Evolutionary conservation across 1,140 invertebrate genomes (phyloP).

Genomic region (Drosophila trapezifrons): DNA sequence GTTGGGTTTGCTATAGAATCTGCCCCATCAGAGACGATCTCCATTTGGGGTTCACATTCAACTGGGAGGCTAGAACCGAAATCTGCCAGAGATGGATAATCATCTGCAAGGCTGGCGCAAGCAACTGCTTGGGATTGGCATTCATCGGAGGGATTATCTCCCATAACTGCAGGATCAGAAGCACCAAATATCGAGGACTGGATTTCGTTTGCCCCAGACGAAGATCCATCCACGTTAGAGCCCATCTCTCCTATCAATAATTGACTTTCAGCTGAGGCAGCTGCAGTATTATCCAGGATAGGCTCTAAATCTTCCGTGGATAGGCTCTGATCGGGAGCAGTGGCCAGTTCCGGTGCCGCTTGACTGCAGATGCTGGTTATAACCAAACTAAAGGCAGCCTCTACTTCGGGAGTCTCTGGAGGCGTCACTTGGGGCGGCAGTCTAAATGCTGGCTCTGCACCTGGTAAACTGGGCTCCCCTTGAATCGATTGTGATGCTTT

Average conservation of each 20-base stretch:
- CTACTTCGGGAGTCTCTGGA: neutral
- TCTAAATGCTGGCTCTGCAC: neutral
- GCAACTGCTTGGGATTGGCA: neutral
- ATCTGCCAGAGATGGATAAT: neutral
- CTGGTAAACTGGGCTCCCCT: neutral
- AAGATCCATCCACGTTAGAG: neutral
- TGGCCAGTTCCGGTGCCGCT: neutral
- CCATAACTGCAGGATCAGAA: neutral
- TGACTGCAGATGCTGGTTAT: conserved; percentile 71
- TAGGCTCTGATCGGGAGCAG: neutral
- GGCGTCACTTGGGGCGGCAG: neutral
- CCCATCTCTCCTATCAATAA: no score
- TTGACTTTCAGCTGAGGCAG: neutral
- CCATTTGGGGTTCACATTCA: neutral
- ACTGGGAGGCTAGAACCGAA: neutral
- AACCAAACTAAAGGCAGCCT: conserved; percentile 46
- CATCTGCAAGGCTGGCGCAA: no score
- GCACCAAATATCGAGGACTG: neutral
- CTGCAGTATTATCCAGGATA: neutral
- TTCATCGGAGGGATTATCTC: neutral
- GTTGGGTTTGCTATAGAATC: no score
- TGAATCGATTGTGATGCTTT: neutral
- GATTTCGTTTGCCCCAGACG: neutral
- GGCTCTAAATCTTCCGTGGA: no score
- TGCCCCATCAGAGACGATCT: no score